Conservation (phyloP, 53 echinoderm and acorn worm genomes). For the Mesocentrotus franciscanus region DNA sequence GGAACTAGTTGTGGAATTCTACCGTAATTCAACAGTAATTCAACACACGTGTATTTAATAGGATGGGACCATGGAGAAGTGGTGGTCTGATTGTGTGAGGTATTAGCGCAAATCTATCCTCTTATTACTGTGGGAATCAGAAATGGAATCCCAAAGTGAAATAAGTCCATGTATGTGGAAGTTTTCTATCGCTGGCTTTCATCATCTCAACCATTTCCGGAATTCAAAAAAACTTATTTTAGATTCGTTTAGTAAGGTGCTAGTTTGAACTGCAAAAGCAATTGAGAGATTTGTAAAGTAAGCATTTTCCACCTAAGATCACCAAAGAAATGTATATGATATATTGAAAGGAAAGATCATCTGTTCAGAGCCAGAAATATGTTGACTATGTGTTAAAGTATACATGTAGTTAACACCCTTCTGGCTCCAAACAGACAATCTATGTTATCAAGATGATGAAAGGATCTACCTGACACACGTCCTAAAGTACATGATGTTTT, state of each 20-base stretch:
- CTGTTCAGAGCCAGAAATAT: too few species aligned
- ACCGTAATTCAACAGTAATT: conserved; percentile 24
- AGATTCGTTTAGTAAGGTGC: not conserved
- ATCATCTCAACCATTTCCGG: not conserved
- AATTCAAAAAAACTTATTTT: not conserved
- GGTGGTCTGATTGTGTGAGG: not conserved
- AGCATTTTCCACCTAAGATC: too few species aligned
- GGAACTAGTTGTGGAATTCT: conserved; percentile 1
- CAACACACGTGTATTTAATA: conserved; percentile 30
- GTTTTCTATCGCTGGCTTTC: not conserved
- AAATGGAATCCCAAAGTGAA: not conserved
- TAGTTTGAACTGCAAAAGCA: too few species aligned
- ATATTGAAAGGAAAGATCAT: too few species aligned
- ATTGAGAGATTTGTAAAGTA: too few species aligned
- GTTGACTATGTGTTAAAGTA: too few species aligned
- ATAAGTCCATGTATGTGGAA: not conserved
- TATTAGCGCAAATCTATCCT: not conserved
- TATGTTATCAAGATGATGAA: too few species aligned
- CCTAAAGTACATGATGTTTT: too few species aligned
- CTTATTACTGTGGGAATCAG: not conserved
- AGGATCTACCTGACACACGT: too few species aligned
- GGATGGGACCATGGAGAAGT: not conserved
- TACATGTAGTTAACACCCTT: too few species aligned
- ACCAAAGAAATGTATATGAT: too few species aligned
- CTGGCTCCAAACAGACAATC: too few species aligned